Conservation (phyloP, 37 sponge, comb jelly and placozoan genomes). For the Spongia lamella region DNA sequence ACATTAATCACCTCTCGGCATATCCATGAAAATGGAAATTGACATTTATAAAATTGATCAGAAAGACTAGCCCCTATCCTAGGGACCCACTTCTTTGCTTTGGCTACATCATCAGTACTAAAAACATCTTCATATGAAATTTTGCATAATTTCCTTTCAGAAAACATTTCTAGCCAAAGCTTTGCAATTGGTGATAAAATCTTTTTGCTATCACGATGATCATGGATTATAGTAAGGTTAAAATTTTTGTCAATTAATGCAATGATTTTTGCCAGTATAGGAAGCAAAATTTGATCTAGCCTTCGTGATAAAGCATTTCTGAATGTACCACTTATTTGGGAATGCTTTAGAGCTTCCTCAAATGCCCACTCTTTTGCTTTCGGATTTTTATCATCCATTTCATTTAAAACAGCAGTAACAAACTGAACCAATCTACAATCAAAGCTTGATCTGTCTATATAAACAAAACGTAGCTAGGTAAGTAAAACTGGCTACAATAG, state of each 20-base stretch:
- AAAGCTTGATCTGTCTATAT: constrained; percentile 29
- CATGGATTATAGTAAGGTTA: constrained; percentile 49
- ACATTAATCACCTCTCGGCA: constrained; percentile 57
- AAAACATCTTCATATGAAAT: constrained; percentile 25
- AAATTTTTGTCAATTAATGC: constrained; percentile 52
- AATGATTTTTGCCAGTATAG: constrained; percentile 58
- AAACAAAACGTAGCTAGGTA: not conserved
- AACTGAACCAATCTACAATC: constrained; percentile 39
- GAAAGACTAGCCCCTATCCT: constrained; percentile 22
- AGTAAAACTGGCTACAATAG: too few species aligned
- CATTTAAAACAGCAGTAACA: constrained; percentile 17
- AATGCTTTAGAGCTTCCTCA: constrained; percentile 57
- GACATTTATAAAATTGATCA: constrained; percentile 37
- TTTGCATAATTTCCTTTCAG: constrained; percentile 4
- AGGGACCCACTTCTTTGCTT: constrained; percentile 14
- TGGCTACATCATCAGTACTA: not conserved
- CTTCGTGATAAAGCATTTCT: constrained; percentile 42
- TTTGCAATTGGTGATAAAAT: constrained; percentile 15
- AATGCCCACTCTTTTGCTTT: constrained; percentile 54
- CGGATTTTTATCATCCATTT: constrained; percentile 33
- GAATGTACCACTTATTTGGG: constrained; percentile 66
- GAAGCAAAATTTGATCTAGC: constrained; percentile 57
- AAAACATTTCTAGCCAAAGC: constrained; percentile 62
- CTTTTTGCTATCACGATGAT: not conserved
- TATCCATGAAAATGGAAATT: constrained; percentile 87